phyloP scores from a whole-genome alignment of 1,140 invertebrate species.

The Hycleus phaleratus region DNA sequence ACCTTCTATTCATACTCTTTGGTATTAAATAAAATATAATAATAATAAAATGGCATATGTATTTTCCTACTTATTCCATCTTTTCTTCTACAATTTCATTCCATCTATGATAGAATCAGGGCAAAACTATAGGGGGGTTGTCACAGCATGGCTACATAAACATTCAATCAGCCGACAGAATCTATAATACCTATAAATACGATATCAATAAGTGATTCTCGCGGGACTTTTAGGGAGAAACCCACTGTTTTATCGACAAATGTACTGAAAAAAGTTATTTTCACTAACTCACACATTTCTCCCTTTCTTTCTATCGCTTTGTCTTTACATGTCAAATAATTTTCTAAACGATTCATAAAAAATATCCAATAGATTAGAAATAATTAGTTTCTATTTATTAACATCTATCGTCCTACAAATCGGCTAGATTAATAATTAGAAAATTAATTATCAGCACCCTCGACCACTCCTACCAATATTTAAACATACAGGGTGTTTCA shows the following conservation, averaged over 20 bases:
- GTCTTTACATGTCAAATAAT: too few species aligned
- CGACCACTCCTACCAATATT: too few species aligned
- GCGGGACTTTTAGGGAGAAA: conserved; percentile 27
- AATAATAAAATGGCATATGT: not conserved
- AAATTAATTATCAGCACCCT: too few species aligned
- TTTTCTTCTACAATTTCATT: too few species aligned
- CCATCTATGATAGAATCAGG: not conserved
- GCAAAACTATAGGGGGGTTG: not conserved
- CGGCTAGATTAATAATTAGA: too few species aligned
- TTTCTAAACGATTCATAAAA: too few species aligned
- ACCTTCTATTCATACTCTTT: not conserved
- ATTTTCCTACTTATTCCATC: too few species aligned
- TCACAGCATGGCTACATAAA: conserved; percentile 16
- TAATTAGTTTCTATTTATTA: too few species aligned
- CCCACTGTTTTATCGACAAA: conserved; percentile 37
- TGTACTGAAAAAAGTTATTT: conserved; percentile 35
- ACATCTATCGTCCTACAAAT: too few species aligned
- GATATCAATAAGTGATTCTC: conserved; percentile 38
- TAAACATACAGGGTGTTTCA: too few species aligned
- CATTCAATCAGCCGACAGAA: conserved; percentile 38
- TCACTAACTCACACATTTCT: conserved; percentile 8
- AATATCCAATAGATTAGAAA: too few species aligned
- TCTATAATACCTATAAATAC: conserved; percentile 41
- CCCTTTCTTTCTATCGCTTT: not conserved
- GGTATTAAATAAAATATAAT: not conserved